These are phyloP conservation scores for Oceanodroma leucorhoa DNA, from an alignment of 2,797 vertebrate species.

Conservation along the genomic window DNA sequence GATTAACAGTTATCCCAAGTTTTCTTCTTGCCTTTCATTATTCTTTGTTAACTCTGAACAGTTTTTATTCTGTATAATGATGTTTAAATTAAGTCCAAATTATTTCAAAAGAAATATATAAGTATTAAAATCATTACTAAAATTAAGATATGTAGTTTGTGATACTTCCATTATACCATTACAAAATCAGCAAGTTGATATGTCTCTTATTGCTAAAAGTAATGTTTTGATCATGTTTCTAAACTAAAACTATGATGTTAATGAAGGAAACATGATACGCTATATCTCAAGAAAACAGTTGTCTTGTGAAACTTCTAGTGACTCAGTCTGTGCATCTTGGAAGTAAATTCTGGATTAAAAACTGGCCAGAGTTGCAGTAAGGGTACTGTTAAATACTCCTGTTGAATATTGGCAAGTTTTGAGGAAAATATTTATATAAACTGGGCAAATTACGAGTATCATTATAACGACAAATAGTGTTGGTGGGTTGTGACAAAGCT, in stretches of 20 bases:
- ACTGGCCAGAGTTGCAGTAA: constrained; percentile 7
- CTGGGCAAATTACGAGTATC: not conserved
- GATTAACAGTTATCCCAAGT: not conserved
- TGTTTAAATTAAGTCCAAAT: not conserved
- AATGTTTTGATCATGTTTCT: not conserved
- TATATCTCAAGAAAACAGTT: not conserved
- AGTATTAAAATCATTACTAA: not conserved
- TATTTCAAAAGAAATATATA: not conserved
- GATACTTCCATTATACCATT: not conserved
- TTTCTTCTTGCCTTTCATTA: not conserved
- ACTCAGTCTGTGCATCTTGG: not conserved
- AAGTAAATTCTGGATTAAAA: constrained; percentile 24
- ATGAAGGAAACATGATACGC: not conserved
- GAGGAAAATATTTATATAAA: not conserved
- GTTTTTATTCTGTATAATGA: not conserved
- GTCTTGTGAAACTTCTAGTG: not conserved
- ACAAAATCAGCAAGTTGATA: not conserved
- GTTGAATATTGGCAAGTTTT: not conserved
- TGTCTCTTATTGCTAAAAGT: not conserved
- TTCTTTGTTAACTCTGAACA: constrained; percentile 12
- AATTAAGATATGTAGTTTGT: not conserved
- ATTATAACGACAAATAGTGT: not conserved
- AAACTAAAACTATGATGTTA: not conserved
- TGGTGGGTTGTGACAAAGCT: constrained; percentile 8
- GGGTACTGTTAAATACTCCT: not conserved